Conservation (phyloP, 2,797 vertebrate genomes). For the Tolypeutes matacus region DNA sequence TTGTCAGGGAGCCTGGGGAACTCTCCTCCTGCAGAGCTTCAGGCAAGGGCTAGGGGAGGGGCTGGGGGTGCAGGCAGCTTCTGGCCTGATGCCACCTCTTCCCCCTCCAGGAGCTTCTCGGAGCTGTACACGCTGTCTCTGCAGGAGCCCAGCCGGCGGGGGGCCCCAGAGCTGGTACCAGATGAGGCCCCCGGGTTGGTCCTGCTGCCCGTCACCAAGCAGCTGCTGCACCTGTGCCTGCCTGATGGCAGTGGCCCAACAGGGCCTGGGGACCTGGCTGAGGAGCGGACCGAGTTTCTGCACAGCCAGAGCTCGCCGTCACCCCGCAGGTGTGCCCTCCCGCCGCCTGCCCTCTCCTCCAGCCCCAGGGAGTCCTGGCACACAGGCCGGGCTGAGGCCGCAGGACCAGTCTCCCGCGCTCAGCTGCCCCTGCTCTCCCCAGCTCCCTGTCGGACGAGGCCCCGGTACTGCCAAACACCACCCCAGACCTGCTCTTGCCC, state of each 20-base stretch:
- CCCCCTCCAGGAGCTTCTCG: constrained; percentile 92
- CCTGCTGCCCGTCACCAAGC: constrained; percentile 81
- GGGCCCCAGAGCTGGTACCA: constrained; percentile 74
- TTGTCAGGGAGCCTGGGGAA: not conserved
- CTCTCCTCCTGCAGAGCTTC: not conserved
- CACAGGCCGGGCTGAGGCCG: not conserved
- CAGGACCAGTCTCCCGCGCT: not conserved
- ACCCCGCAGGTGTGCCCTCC: constrained; percentile 45
- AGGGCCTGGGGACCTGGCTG: constrained; percentile 71
- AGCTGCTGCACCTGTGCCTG: constrained; percentile 90
- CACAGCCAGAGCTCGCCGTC: constrained; percentile 68
- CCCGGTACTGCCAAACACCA: constrained; percentile 88
- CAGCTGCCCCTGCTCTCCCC: not conserved
- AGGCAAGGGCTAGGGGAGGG: not conserved
- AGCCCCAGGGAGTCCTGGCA: too few relatives aligned
- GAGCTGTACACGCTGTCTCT: constrained; percentile 95
- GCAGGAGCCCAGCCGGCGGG: constrained; percentile 91
- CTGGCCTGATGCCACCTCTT: not conserved
- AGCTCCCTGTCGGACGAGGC: constrained; percentile 89
- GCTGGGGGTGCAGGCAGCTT: not conserved
- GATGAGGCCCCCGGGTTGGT: constrained; percentile 39
- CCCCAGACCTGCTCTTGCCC: constrained; percentile 93
- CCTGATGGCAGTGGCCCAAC: constrained; percentile 84
- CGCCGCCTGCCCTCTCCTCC: not conserved
- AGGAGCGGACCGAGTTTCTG: constrained; percentile 86